Conservation (phyloP, 1,140 invertebrate species). For the Augochlora pura region DNA sequence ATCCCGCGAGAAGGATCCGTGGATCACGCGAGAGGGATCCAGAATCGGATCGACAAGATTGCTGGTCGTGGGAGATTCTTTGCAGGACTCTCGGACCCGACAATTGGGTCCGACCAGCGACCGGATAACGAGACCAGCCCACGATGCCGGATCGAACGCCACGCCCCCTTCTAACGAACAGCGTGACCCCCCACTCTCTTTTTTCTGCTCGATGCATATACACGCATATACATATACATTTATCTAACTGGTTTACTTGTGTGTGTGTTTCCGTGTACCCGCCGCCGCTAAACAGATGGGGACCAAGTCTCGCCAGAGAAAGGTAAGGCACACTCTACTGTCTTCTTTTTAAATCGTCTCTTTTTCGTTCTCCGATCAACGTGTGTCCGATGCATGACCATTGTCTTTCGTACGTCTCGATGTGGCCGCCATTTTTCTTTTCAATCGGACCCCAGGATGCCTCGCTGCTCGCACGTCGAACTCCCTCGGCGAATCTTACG, state of each 20-base stretch:
- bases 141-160: neutral
- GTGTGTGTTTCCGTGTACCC: conserved; percentile 68
- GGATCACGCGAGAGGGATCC: neutral
- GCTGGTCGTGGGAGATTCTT: conserved; percentile 27
- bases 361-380: conserved; percentile 5
- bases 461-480: too few species aligned
- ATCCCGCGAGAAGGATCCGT: neutral
- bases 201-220: conserved; percentile 32
- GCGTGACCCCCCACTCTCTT: neutral
- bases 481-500: too few species aligned
- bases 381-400: neutral
- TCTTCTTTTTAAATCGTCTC: conserved; percentile 9
- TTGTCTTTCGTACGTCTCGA: neutral
- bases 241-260: conserved; percentile 68
- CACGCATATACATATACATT: conserved; percentile 7
- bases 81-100: neutral
- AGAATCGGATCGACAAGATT: neutral
- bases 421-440: neutral
- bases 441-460: too few species aligned
- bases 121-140: neutral
- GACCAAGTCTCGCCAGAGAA: conserved; percentile 81
- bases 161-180: too few species aligned
- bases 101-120: neutral
- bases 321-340: conserved; percentile 74
- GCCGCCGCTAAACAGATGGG: conserved; percentile 77